phyloP scores from a whole-genome alignment of 1,140 invertebrate species.

The Archivesica marissinica region DNA sequence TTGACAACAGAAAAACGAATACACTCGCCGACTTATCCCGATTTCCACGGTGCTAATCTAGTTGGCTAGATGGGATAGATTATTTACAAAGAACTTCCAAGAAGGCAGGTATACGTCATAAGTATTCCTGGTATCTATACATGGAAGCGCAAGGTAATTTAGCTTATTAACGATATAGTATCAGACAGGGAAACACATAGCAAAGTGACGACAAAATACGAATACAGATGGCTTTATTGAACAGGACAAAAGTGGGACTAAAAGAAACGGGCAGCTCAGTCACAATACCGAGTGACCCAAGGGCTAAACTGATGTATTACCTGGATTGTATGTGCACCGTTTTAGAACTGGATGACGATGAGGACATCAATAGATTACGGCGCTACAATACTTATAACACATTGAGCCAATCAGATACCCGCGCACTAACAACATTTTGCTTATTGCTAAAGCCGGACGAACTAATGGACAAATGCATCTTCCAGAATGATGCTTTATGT shows the following conservation, averaged over 20 bases:
- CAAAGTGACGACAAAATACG: no score
- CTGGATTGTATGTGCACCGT: slow-evolving; percentile 69
- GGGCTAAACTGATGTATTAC: slow-evolving; percentile 71
- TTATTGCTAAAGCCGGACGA: slow-evolving; percentile 65
- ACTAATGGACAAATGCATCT: slow-evolving; percentile 68
- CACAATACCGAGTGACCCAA: slow-evolving; percentile 61
- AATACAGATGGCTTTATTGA: slow-evolving; percentile 52
- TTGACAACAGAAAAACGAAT: no score
- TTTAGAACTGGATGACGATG: slow-evolving; percentile 60
- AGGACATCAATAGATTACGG: slow-evolving; percentile 54
- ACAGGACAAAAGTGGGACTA: slow-evolving; percentile 59
- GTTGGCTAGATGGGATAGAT: no score
- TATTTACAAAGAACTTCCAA: no score
- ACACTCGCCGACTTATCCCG: no score
- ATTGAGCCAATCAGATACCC: slow-evolving; percentile 49
- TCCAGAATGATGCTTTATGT: slow-evolving; percentile 68
- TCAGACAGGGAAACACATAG: no score
- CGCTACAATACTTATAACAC: slow-evolving; percentile 54
- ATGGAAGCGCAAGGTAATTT: no score
- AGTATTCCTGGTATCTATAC: no score
- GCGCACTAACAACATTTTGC: slow-evolving; percentile 59
- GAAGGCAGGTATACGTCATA: no score
- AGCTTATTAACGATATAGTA: no score
- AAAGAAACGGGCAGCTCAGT: slow-evolving; percentile 61
- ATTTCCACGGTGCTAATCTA: no score